Percentiles rank a stretch among this genome's conserved stretches.
Evolutionary conservation across 2,888 invertebrate genomes (phyloP).

Genomic region (Drosophila infuscata): DNA sequence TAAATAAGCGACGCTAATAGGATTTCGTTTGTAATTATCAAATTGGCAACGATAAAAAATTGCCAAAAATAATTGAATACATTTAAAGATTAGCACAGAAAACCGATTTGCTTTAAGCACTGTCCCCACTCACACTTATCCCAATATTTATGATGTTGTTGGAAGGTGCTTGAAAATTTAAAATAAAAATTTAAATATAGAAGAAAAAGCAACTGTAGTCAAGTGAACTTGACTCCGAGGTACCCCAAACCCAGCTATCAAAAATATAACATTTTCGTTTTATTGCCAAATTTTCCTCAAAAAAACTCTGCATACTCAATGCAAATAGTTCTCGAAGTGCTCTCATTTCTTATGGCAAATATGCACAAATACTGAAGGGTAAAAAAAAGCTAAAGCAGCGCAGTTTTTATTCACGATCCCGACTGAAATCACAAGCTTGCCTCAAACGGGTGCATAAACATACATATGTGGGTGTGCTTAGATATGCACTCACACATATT

Average conservation of each 20-base stretch:
- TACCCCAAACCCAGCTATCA: neutral
- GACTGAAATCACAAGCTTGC: neutral
- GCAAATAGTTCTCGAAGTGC: neutral
- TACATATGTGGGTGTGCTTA: too few relatives aligned
- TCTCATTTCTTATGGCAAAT: neutral
- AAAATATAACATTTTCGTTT: neutral
- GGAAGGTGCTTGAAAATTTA: neutral
- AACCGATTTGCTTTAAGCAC: conserved; percentile 20
- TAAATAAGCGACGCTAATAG: conserved; percentile 75
- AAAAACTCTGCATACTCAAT: neutral
- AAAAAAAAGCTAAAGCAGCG: neutral
- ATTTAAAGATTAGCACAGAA: conserved; percentile 44
- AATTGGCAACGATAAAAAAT: conserved; percentile 58
- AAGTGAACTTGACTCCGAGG: neutral
- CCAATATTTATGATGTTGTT: neutral
- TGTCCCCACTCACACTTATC: conserved; percentile 1
- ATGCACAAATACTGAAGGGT: neutral
- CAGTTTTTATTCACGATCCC: neutral
- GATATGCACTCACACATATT: too few relatives aligned
- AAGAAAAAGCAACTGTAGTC: neutral
- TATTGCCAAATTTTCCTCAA: neutral
- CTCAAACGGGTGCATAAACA: neutral
- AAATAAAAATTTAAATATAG: conserved; percentile 18
- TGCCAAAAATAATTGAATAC: conserved; percentile 40
- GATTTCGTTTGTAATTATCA: conserved; percentile 77